These are phyloP conservation scores for Enteromius fasciolatus DNA, from an alignment of 2,797 vertebrate species.

Conservation along the genomic window DNA sequence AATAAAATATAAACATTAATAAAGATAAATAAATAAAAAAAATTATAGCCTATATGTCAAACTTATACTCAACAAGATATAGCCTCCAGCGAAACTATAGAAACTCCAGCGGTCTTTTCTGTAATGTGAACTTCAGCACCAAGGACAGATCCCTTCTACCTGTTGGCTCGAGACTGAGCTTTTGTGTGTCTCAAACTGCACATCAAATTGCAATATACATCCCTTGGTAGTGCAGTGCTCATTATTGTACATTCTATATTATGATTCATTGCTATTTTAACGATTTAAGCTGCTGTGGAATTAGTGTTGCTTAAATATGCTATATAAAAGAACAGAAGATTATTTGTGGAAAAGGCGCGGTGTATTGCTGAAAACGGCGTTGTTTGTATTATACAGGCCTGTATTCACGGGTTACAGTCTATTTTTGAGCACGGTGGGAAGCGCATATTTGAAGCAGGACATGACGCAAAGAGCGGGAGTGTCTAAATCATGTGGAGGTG, in stretches of 20 bases:
- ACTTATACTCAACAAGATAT: not conserved
- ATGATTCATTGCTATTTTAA: not conserved
- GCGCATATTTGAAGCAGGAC: constrained; percentile 58
- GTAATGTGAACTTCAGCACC: constrained; percentile 36
- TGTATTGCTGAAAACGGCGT: not conserved
- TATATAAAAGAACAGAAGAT: not conserved
- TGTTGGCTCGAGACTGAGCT: not conserved
- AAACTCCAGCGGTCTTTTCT: not conserved
- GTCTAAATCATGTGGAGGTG: constrained; percentile 40
- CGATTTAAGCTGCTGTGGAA: not conserved
- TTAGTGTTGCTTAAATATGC: not conserved
- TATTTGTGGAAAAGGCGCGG: not conserved
- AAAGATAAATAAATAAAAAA: not conserved
- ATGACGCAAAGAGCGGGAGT: constrained; percentile 71
- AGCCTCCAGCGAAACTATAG: too few relatives aligned
- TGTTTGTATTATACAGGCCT: not conserved
- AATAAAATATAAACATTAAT: not conserved
- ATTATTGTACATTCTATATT: not conserved
- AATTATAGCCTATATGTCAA: too few relatives aligned
- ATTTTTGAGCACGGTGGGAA: constrained; percentile 46
- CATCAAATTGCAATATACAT: not conserved
- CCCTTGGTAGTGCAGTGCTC: not conserved
- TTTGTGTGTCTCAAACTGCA: not conserved
- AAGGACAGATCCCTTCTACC: constrained; percentile 39
- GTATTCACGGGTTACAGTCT: not conserved